A percentile compares a stretch with the other conserved stretches of the same genome.
phyloP scores from a whole-genome alignment of 1,140 invertebrate genomes.

The Amyelois transitella region DNA sequence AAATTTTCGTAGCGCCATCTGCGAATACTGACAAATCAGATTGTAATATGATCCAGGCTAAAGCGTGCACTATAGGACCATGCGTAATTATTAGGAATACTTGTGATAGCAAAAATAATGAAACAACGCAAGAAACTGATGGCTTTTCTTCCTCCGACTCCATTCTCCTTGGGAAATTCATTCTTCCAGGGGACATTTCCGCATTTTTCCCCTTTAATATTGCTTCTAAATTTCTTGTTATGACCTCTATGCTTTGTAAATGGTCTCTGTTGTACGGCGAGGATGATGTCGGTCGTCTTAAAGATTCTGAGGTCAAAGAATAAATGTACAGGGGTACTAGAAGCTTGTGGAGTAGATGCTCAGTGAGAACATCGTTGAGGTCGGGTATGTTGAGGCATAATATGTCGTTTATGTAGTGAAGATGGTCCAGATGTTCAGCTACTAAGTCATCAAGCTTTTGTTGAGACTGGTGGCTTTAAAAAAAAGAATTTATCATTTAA shows the following conservation, averaged over 20 bases:
- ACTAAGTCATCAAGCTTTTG: conserved; percentile 95
- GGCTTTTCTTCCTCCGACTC: conserved; percentile 75
- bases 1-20: conserved; percentile 81
- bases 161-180: conserved; percentile 52
- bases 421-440: conserved; percentile 97
- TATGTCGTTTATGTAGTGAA: conserved; percentile 99
- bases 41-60: conserved; percentile 92
- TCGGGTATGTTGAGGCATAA: conserved; percentile 93
- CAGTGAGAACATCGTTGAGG: conserved; percentile 95
- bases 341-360: conserved; percentile 94
- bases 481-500: conserved; percentile 3
- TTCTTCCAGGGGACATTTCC: conserved; percentile 53
- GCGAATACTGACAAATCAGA: conserved; percentile 82
- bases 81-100: conserved; percentile 97
- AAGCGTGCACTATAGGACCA: conserved; percentile 88
- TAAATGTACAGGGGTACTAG: conserved; percentile 96
- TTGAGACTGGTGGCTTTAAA: conserved; percentile 89
- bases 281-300: conserved; percentile 35
- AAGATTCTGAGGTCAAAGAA: conserved; percentile 81
- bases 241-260: conserved; percentile 73
- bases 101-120: conserved; percentile 94
- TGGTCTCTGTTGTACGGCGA: conserved; percentile 59
- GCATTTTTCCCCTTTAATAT: conserved; percentile 76
- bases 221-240: conserved; percentile 77
- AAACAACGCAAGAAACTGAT: conserved; percentile 90